These are phyloP conservation scores for Prionace glauca DNA, from an alignment of 2,797 vertebrate species.

Conservation along the genomic window DNA sequence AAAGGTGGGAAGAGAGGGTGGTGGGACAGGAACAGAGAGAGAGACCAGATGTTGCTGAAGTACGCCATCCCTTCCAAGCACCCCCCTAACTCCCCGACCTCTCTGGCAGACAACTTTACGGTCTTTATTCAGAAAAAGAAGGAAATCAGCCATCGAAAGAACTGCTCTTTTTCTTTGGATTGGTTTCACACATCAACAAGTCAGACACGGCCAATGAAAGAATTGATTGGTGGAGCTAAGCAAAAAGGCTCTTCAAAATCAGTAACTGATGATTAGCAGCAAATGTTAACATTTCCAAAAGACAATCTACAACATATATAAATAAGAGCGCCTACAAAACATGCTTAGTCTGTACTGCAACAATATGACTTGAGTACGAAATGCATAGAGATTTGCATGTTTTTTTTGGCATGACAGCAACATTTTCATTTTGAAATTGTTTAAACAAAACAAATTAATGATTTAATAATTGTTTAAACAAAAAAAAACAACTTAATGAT, in stretches of 20 bases:
- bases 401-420: constrained; percentile 52
- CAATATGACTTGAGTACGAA: constrained; percentile 46
- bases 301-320: constrained; percentile 46
- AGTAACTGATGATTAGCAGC: constrained; percentile 51
- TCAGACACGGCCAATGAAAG: constrained; percentile 8
- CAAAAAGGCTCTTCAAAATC: constrained; percentile 18
- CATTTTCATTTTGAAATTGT: not conserved
- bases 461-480: not conserved
- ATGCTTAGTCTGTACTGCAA: constrained; percentile 55
- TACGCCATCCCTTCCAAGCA: not conserved
- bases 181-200: not conserved
- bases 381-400: constrained; percentile 55
- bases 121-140: not conserved
- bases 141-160: not conserved
- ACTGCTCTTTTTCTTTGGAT: not conserved
- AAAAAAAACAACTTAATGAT: not conserved
- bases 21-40: not conserved
- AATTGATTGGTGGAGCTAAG: constrained; percentile 22
- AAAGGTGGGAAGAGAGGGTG: not conserved
- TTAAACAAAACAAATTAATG: not conserved
- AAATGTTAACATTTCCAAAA: constrained; percentile 47
- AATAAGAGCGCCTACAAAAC: constrained; percentile 49
- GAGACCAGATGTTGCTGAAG: too few relatives aligned
- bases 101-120: constrained; percentile 42
- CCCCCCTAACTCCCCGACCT: too few relatives aligned